Base-by-base conservation (phyloP, 2,888 invertebrate species). In the Hemistola chrysoprasaria region DNA sequence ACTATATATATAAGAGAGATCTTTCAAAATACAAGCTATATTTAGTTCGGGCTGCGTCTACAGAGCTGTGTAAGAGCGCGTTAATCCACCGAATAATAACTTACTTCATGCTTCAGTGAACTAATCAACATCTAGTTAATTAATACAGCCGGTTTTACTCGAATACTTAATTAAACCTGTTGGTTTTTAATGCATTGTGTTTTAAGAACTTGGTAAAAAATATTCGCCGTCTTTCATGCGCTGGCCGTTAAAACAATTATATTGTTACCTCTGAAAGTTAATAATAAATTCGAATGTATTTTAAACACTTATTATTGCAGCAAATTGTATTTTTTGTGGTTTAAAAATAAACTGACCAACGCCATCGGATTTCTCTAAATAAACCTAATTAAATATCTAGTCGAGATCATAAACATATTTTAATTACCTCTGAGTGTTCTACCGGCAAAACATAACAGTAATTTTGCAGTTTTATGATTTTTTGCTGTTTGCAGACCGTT, bases 71-170 rank as follows among this genome's bases (percentile, higher is more conserved):
- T 22, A 31, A 26, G 33, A 43, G 34, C 40, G 40, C 35, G 43
- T 39, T 35, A 43, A 40, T 35, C 30, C 20, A 31, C 29, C 35
- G 32, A 36, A 41, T 49, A 35, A 33, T 31, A 33, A 43, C 46
- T 31, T n/a, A 28, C 11, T 47, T 47, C 40, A 44, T 46, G 50
- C 44, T 50, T 46, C 43, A 48, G 39, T 40, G 50, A 23, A 31
- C 43, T 35, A 41, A 48, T 50, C 44, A 44, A 41, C 40, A 16
- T 32, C 33, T 41, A 46, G 46, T 34, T 45, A 47, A 52, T 49
- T 47, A 34, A 50, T 47, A 38, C 47, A 30, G 6, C 40, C 28
- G 30, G 42, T 49, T 47, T 39, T 4, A 4, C 4, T 16, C 16
- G 4, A 2, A 16, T 16, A 3, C 16, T 4, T 3, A 16, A 16